A percentile compares a stretch with the other conserved stretches of the same genome.
Evolutionary conservation across 2,113 vertebrate species (phyloP).

Genomic region (Vicugna pacos): DNA sequence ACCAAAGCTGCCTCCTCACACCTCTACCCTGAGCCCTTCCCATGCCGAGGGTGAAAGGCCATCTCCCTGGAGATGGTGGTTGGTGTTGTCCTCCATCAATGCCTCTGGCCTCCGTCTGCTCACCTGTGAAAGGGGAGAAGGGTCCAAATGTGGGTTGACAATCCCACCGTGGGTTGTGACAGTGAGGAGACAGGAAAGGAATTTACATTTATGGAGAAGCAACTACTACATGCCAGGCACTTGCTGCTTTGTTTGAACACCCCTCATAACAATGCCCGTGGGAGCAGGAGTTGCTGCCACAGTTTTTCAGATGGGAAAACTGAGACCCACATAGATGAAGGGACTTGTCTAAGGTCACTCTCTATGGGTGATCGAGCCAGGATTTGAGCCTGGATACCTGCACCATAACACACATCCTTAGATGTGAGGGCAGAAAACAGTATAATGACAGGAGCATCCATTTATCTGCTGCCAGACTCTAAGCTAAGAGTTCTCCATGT

Average conservation of each 20-base stretch:
- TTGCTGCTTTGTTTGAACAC: background rate
- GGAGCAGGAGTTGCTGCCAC: background rate
- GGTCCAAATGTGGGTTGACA: background rate
- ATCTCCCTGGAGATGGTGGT: background rate
- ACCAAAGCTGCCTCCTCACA: background rate
- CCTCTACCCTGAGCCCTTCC: background rate
- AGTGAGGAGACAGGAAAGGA: background rate
- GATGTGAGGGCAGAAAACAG: background rate
- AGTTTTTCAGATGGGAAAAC: constrained; percentile 8
- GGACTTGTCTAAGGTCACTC: background rate
- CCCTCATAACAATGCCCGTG: background rate
- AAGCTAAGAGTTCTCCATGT: background rate
- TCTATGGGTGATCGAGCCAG: background rate
- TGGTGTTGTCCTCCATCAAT: background rate
- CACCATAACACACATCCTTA: background rate
- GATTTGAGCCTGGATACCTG: background rate
- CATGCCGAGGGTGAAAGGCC: background rate
- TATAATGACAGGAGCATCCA: background rate
- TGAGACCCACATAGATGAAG: background rate
- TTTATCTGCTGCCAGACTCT: background rate
- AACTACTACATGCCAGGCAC: background rate
- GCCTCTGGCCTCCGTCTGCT: background rate
- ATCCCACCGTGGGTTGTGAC: background rate
- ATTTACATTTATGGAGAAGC: background rate
- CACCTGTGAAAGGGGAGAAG: background rate